Evolutionary conservation across 1,140 invertebrate genomes (phyloP).

Genomic region (Bradynema listronoti): DNA sequence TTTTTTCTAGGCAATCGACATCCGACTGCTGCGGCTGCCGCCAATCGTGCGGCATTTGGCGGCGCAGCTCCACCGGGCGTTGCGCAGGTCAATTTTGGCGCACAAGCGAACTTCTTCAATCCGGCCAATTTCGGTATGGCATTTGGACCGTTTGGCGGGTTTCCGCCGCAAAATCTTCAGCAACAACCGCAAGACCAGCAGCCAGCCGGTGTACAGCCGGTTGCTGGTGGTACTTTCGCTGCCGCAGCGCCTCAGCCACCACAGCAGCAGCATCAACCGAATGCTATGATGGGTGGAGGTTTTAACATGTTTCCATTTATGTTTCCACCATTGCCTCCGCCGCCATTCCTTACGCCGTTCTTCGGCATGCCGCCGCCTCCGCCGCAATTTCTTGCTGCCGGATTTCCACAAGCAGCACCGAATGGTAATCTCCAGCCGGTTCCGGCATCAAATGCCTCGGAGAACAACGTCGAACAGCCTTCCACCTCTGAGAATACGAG

Average conservation of each 20-base stretch:
- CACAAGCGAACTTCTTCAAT: too few relatives aligned
- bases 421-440: too few relatives aligned
- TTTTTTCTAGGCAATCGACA: slow-evolving; percentile 13
- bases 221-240: slow-evolving; percentile 6
- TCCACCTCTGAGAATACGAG: too few relatives aligned
- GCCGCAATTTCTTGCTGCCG: slow-evolving; percentile 61
- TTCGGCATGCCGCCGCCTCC: slow-evolving; percentile 55
- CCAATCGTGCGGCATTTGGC: slow-evolving; percentile 62
- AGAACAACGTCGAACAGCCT: too few relatives aligned
- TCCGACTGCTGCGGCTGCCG: slow-evolving; percentile 28
- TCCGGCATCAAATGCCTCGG: too few relatives aligned
- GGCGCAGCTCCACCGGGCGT: slow-evolving; percentile 28
- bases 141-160: too few relatives aligned
- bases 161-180: too few relatives aligned
- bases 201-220: slow-evolving; percentile 7
- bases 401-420: slow-evolving; percentile 3
- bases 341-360: slow-evolving; percentile 29
- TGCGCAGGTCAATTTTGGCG: too few relatives aligned
- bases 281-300: not conserved
- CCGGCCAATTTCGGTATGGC: too few relatives aligned
- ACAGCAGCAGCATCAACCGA: not conserved
- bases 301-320: not conserved
- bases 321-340: not conserved
- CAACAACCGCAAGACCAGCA: slow-evolving; percentile 8
- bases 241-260: slow-evolving; percentile 10